Evolutionary conservation across 2,888 invertebrate genomes (phyloP).

Genomic region (Ornithoptera alexandrae): DNA sequence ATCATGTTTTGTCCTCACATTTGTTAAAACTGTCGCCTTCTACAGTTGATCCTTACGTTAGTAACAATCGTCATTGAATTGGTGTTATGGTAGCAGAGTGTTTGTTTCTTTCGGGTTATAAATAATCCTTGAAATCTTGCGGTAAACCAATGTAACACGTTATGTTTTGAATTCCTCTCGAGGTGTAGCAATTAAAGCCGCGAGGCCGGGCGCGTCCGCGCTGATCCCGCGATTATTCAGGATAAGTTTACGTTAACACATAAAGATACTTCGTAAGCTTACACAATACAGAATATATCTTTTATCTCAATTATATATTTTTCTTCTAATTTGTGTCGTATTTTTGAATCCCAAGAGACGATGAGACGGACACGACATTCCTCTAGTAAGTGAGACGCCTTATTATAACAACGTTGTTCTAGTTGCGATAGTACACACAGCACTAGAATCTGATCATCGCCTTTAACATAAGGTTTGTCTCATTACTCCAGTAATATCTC

Average conservation of each 20-base stretch:
- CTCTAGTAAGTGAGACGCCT: no score
- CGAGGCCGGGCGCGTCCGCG: slow-evolving; percentile 7
- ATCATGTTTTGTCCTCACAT: background rate
- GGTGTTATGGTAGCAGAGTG: slow-evolving; percentile 4
- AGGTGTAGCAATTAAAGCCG: slow-evolving; percentile 24
- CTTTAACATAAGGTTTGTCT: no score
- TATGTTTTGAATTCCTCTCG: slow-evolving; percentile 22
- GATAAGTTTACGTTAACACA: background rate
- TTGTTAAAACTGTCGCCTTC: background rate
- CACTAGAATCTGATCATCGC: no score
- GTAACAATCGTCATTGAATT: background rate
- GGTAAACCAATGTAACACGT: slow-evolving; percentile 13
- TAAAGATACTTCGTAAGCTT: background rate
- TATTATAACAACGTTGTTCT: no score
- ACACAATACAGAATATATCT: background rate
- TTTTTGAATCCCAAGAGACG: no score
- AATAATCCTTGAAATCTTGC: slow-evolving; percentile 23
- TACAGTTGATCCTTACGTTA: slow-evolving; percentile 2
- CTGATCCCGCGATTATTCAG: slow-evolving; percentile 25
- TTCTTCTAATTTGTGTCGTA: no score
- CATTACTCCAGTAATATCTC: no score
- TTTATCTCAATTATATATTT: no score
- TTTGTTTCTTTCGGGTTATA: slow-evolving; percentile 21
- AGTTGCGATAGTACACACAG: no score
- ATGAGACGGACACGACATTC: no score